phyloP scores from a whole-genome alignment of 1,140 invertebrate species.

The Hormaphis cornu region DNA sequence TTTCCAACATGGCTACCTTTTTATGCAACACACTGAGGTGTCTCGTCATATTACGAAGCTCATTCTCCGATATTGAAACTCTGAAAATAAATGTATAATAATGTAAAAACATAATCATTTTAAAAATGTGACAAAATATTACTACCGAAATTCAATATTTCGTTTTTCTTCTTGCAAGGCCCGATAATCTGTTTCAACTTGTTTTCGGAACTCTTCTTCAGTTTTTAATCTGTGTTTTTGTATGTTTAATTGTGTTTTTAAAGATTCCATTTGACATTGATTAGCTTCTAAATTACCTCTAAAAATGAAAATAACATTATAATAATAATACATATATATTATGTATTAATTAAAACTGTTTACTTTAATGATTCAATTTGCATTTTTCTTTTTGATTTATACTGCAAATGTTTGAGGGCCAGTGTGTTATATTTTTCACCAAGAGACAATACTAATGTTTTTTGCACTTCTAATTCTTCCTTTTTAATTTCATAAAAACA shows the following conservation, averaged over 20 bases:
- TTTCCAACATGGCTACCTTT: slow-evolving; percentile 40
- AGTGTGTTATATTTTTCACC: slow-evolving; percentile 42
- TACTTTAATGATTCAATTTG: slow-evolving; percentile 41
- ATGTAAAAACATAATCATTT: neutral
- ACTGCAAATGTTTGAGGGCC: slow-evolving; percentile 41
- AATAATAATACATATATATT: neutral
- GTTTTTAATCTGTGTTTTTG: slow-evolving; percentile 39
- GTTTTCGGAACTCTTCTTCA: slow-evolving; percentile 41
- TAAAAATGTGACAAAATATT: neutral
- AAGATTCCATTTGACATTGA: slow-evolving; percentile 40
- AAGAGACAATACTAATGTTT: slow-evolving; percentile 38
- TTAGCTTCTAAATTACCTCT: slow-evolving; percentile 40
- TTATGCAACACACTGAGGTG: slow-evolving; percentile 39
- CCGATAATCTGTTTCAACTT: slow-evolving; percentile 41
- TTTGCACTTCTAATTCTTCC: slow-evolving; percentile 39
- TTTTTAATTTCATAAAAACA: slow-evolving; percentile 13
- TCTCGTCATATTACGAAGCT: slow-evolving; percentile 35
- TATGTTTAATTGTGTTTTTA: slow-evolving; percentile 40
- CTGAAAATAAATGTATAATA: neutral
- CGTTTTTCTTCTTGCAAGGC: slow-evolving; percentile 41
- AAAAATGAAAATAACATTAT: neutral
- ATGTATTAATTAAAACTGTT: neutral
- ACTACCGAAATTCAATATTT: slow-evolving; percentile 39
- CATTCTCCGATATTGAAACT: slow-evolving; percentile 16
- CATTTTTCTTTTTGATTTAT: slow-evolving; percentile 41